These are phyloP conservation scores for Melanerpes aurifrons DNA, from an alignment of 2,113 vertebrate species.

Conservation along the genomic window DNA sequence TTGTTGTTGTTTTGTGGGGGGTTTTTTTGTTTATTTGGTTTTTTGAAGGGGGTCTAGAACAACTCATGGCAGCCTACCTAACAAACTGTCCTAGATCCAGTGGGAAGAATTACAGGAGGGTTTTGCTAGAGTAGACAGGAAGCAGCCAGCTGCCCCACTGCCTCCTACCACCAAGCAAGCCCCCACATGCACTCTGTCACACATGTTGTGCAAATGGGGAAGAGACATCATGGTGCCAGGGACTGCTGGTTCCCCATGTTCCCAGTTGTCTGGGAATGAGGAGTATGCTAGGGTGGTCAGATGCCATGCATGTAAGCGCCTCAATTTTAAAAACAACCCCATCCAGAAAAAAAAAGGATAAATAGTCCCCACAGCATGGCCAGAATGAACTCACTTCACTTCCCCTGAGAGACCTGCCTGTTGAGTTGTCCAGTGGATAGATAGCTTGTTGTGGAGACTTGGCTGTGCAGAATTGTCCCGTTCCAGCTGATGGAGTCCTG, in stretches of 20 bases:
- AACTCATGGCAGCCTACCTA: background rate
- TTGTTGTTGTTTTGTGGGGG: background rate
- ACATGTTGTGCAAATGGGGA: background rate
- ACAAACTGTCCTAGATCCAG: background rate
- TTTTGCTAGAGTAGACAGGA: background rate
- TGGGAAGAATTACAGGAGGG: background rate
- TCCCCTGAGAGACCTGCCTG: background rate
- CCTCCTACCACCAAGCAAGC: background rate
- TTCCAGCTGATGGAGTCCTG: background rate
- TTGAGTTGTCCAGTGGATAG: background rate
- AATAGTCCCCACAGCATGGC: background rate
- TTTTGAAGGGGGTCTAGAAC: background rate
- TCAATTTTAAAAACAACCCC: background rate
- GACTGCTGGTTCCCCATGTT: background rate
- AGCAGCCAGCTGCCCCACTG: background rate
- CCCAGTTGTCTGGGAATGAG: background rate
- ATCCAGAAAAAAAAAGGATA: background rate
- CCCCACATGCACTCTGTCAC: background rate
- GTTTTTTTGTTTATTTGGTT: background rate
- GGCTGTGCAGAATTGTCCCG: background rate
- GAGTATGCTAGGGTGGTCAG: background rate
- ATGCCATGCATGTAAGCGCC: background rate
- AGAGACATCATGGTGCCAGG: background rate
- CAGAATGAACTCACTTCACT: background rate
- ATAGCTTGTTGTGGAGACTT: no score